These are phyloP conservation scores for Hydrocynus forskahlii DNA, from an alignment of 2,797 vertebrate genomes.

Conservation along the genomic window DNA sequence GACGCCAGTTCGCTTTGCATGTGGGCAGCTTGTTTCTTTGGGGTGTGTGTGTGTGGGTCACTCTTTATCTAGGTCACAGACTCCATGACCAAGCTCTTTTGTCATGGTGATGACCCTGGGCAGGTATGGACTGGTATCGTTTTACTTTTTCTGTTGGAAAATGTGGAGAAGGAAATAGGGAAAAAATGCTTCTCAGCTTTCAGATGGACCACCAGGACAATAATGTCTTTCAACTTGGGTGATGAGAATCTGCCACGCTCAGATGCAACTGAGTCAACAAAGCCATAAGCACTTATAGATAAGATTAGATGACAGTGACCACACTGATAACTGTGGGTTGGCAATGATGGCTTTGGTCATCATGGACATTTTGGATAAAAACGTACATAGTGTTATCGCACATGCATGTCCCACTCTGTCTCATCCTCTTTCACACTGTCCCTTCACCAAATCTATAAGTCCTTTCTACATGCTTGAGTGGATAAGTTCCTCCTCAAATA, in stretches of 20 bases:
- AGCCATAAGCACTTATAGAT: background rate
- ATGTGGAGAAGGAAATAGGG: background rate
- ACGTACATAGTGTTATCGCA: constrained; percentile 11
- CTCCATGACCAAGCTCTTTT: constrained; percentile 59
- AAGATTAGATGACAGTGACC: background rate
- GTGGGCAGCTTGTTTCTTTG: constrained; percentile 32
- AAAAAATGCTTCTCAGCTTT: constrained; percentile 25
- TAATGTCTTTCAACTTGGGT: background rate
- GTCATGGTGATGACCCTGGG: constrained; percentile 65
- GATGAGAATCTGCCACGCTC: background rate
- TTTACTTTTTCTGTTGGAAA: constrained; percentile 51
- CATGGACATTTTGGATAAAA: background rate
- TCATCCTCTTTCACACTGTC: background rate
- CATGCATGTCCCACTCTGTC: background rate
- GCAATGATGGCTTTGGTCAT: background rate
- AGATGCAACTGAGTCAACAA: too few species aligned
- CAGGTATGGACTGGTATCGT: constrained; percentile 63
- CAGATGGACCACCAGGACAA: constrained; percentile 30
- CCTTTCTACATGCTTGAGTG: background rate
- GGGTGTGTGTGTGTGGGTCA: constrained; percentile 35
- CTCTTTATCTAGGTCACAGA: constrained; percentile 55
- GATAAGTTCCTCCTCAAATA: background rate
- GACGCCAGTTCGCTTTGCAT: constrained; percentile 18
- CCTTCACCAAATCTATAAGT: background rate
- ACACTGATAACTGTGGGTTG: too few species aligned